Conservation (phyloP, 2,888 invertebrate species). For the Hirtodrosophila cameraria region DNA sequence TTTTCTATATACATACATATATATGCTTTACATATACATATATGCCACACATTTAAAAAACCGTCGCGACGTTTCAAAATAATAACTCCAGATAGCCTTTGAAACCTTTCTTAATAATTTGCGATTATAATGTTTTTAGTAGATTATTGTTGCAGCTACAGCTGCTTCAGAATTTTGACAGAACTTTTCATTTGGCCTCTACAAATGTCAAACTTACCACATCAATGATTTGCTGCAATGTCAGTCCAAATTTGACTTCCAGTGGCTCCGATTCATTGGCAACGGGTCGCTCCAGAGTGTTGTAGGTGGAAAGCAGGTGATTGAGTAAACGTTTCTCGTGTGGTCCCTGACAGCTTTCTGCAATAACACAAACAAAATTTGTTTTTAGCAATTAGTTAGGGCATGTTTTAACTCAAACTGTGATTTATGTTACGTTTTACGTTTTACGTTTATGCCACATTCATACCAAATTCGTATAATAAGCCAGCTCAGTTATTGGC, state of each 20-base stretch:
- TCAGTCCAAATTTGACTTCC: constrained; percentile 95
- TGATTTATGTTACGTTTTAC: no score
- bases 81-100: constrained; percentile 19
- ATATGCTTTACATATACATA: no score
- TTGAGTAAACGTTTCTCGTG: constrained; percentile 95
- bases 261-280: constrained; percentile 96
- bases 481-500: constrained; percentile 36
- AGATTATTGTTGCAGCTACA: constrained; percentile 19
- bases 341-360: constrained; percentile 94
- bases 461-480: constrained; percentile 50
- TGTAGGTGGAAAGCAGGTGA: constrained; percentile 92
- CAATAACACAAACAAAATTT: constrained; percentile 74
- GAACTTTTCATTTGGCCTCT: constrained; percentile 17
- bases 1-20: not conserved
- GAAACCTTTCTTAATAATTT: constrained; percentile 23
- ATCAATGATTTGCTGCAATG: constrained; percentile 96
- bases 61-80: constrained; percentile 25
- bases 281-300: constrained; percentile 95
- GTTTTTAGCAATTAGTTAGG: constrained; percentile 36
- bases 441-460: constrained; percentile 51
- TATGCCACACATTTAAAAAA: no score
- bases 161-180: constrained; percentile 22
- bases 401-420: constrained; percentile 10
- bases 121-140: constrained; percentile 25
- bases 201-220: constrained; percentile 90